Evolutionary conservation across 23 tunicate species (phyloP), one percentile per base, ranked within the genome.

Genomic region (Clavelina lepadiformis): DNA sequence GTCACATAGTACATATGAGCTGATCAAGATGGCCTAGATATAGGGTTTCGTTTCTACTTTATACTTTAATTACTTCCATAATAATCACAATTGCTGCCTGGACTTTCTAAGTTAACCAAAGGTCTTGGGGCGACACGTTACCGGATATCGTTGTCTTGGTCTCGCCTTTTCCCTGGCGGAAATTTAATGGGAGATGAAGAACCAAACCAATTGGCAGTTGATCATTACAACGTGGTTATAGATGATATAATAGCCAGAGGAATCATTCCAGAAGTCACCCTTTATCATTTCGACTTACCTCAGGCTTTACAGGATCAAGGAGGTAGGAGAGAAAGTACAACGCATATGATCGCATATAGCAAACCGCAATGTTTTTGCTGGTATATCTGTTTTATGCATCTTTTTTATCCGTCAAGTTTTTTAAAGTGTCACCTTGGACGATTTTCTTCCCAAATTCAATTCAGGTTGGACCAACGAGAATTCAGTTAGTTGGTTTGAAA

Each of bases 81-180:
- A n/a, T 11, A 11, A 8, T 11, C 11, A 41, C 11, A 41, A 41
- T 41, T 8, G 13, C 15, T 41, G 49, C 15, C 49, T 41, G 11
- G 11, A 8, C 15, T 41, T 32, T 19, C 32, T 4, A 65, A 83
- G 92, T 20, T 76, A 7, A 6, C 64, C 2, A 32, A 47, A 20
- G 71, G 92, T 3, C 44, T 83, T 33, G 82, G 82, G 2, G 82
- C 67, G 2, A 24, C 64, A 13, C 67, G 64, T 6, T 69, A 81
- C 52, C 74, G 68, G 0, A 69, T 89, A 65, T 89, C 97, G 8
- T 31, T 89, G 18, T 89, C 97, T 2, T 89, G 97, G 97, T 37
- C 89, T 28, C 72, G 97, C 8, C 18, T 89, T 13, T 77, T 61
- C 20, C 97, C 97, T 0, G 33, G 21, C 33, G 97, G 97, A 56